phyloP scores from a whole-genome alignment of 2,888 invertebrate genomes.

The Plagodis pulveraria region DNA sequence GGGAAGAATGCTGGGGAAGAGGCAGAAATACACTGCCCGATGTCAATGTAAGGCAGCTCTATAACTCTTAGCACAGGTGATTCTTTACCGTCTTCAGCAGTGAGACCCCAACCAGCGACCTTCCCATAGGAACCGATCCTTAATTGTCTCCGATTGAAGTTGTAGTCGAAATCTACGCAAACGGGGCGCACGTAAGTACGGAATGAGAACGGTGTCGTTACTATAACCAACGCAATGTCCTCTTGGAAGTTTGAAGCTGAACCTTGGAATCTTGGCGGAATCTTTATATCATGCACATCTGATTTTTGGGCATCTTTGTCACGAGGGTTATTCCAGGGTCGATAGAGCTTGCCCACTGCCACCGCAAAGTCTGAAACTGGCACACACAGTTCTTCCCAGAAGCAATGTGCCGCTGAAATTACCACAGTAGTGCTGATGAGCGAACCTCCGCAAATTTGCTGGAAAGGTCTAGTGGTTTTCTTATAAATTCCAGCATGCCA shows the following conservation, averaged over 20 bases:
- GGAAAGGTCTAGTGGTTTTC: constrained; percentile 61
- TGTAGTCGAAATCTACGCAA: constrained; percentile 58
- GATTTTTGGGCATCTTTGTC: constrained; percentile 29
- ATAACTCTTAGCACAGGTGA: constrained; percentile 21
- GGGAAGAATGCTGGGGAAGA: constrained; percentile 24
- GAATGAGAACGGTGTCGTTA: constrained; percentile 59
- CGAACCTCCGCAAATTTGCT: constrained; percentile 82
- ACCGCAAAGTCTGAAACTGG: constrained; percentile 24
- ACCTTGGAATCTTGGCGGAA: constrained; percentile 62
- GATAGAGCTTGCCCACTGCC: constrained; percentile 29
- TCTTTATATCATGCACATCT: constrained; percentile 21
- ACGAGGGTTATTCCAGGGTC: constrained; percentile 25
- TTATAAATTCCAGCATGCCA: constrained; percentile 84
- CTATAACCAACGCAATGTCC: constrained; percentile 74
- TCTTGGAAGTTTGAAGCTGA: constrained; percentile 72
- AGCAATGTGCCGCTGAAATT: constrained; percentile 46
- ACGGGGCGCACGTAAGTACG: constrained; percentile 64
- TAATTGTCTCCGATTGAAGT: constrained; percentile 26
- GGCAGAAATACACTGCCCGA: constrained; percentile 24
- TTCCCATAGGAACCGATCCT: constrained; percentile 21
- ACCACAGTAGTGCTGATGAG: constrained; percentile 63
- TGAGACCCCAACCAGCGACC: constrained; percentile 33
- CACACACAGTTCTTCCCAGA: constrained; percentile 17
- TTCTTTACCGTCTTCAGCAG: constrained; percentile 21
- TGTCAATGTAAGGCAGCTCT: constrained; percentile 27